Conservation (phyloP, 2,888 invertebrate genomes). For the Drosophila pseudotakahashii region DNA sequence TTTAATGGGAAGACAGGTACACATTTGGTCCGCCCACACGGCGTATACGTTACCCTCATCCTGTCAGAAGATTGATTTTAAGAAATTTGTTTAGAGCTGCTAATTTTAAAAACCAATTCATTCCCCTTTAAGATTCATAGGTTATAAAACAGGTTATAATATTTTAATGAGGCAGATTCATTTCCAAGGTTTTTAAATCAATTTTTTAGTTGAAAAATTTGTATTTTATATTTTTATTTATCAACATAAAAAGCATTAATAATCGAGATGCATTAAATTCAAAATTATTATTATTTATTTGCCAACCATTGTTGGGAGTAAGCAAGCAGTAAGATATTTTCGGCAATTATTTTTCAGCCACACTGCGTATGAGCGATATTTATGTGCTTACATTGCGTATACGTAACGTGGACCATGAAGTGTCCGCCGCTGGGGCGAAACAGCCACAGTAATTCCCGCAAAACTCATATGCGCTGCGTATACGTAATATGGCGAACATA, state of each 20-base stretch:
- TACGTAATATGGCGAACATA: conserved; percentile 51
- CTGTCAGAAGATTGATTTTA: background rate
- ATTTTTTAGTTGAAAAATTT: too few relatives aligned
- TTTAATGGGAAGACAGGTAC: conserved; percentile 8
- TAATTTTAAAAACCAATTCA: background rate
- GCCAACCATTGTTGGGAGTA: background rate
- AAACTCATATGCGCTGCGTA: conserved; percentile 40
- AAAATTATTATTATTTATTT: background rate
- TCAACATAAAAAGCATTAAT: too few relatives aligned
- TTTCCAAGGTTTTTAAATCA: too few relatives aligned
- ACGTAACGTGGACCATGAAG: conserved; percentile 22
- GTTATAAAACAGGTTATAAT: too few relatives aligned
- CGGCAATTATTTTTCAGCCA: conserved; percentile 18
- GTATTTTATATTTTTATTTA: too few relatives aligned
- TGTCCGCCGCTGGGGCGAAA: conserved; percentile 16
- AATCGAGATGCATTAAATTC: too few relatives aligned
- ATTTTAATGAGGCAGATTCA: too few relatives aligned
- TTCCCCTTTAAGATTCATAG: too few relatives aligned
- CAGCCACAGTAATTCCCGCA: conserved; percentile 29
- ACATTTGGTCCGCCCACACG: background rate
- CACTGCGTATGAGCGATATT: conserved; percentile 48
- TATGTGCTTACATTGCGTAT: conserved; percentile 30
- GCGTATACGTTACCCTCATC: background rate
- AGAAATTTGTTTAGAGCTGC: background rate
- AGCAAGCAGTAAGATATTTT: conserved; percentile 9